Conservation (phyloP, 2,888 invertebrate genomes). For the Clusia tigrina region DNA sequence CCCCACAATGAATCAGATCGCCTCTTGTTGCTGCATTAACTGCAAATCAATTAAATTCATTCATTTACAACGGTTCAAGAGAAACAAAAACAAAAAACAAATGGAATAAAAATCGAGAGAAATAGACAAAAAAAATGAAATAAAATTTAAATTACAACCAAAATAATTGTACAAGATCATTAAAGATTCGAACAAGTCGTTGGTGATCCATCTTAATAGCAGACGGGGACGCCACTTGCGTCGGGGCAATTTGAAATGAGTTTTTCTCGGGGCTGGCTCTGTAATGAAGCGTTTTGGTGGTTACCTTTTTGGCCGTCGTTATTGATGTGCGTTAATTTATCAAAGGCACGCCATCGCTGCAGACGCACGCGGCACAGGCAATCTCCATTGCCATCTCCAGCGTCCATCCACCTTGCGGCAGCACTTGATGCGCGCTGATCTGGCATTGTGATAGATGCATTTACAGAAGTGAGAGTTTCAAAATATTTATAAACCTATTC, state of each 20-base stretch:
- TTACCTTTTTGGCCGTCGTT: constrained; percentile 25
- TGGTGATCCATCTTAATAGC: constrained; percentile 36
- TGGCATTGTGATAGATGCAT: neutral
- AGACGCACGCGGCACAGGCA: neutral
- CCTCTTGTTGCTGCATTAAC: constrained; percentile 53
- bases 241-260: constrained; percentile 2
- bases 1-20: too few relatives aligned
- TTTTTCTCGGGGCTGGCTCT: constrained; percentile 1
- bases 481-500: constrained; percentile 59
- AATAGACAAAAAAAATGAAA: neutral
- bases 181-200: constrained; percentile 34
- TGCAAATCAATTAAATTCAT: constrained; percentile 58
- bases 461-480: constrained; percentile 35
- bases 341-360: neutral
- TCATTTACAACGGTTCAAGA: constrained; percentile 44
- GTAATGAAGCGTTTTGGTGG: constrained; percentile 5
- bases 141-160: constrained; percentile 27
- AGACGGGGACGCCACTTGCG: too few relatives aligned
- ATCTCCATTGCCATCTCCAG: too few relatives aligned
- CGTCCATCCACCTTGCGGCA: neutral
- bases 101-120: neutral
- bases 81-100: constrained; percentile 37
- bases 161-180: constrained; percentile 53
- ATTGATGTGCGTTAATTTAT: constrained; percentile 44
- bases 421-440: neutral